A percentile compares a stretch with the other conserved stretches of the same genome.
phyloP scores from a whole-genome alignment of 2,797 vertebrate species.

The Alcedo quadribrachys region DNA sequence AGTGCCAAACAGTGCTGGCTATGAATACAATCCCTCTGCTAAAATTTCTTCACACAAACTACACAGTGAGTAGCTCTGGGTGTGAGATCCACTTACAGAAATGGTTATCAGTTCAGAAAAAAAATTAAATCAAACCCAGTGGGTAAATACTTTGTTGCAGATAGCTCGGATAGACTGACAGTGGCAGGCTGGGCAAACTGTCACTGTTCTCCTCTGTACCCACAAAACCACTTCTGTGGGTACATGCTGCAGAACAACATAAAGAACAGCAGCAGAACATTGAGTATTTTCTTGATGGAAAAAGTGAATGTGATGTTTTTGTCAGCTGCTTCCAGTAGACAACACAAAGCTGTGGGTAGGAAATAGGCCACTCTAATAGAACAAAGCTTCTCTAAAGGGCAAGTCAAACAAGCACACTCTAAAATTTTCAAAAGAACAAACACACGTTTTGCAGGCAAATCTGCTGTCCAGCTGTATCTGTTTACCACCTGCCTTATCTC shows the following conservation, averaged over 20 bases:
- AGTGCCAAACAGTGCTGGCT: background rate
- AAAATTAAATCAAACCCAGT: background rate
- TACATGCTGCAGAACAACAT: background rate
- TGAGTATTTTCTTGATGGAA: background rate
- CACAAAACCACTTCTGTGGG: background rate
- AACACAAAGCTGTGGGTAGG: slow-evolving; percentile 11
- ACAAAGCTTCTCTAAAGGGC: slow-evolving; percentile 70
- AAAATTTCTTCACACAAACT: background rate
- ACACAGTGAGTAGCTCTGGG: background rate
- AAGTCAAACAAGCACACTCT: slow-evolving; percentile 35
- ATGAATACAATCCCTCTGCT: background rate
- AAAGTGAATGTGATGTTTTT: background rate
- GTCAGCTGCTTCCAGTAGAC: slow-evolving; percentile 35
- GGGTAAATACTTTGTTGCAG: slow-evolving; percentile 22
- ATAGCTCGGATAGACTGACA: background rate
- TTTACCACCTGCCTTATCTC: slow-evolving; percentile 72
- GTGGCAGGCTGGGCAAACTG: background rate
- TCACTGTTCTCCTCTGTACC: background rate
- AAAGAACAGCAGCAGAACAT: slow-evolving; percentile 16
- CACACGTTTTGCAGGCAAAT: slow-evolving; percentile 36
- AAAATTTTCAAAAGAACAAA: slow-evolving; percentile 56
- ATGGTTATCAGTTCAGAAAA: background rate
- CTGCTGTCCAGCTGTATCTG: slow-evolving; percentile 49
- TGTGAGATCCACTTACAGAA: background rate
- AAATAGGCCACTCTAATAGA: slow-evolving; percentile 2